Base-by-base conservation (phyloP, 2,113 vertebrate genomes). In the Gnathonemus longibarbis region DNA sequence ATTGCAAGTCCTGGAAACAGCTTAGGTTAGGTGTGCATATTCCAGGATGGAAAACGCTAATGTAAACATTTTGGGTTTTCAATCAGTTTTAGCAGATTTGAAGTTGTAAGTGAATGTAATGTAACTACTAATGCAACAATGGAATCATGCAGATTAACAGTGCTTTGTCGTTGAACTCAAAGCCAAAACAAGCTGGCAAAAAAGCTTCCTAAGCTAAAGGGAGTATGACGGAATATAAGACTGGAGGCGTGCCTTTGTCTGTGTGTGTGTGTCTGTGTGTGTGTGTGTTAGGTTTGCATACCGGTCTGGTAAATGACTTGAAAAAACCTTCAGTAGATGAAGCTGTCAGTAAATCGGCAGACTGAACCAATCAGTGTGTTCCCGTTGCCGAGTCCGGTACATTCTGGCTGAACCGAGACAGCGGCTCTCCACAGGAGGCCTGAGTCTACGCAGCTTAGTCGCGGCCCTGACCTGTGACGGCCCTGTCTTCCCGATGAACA, bases 401-500 rank as follows among this genome's bases (percentile, higher is more conserved):
- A 48, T 45, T 84, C 83, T 10, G 45, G 45, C 42, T 84, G 8
- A 84, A 48, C 48, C 83, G 15, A 84, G 83, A 24, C 83, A 5
- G 83, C 0, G 21, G 83, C 45, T 24, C 10, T 45, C 45, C 39
- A 42, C 42, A 84, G 80, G 80, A 45, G 35, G 45, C 9, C 80
- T 84, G 10, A 21, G 39, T 17, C 8, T 6, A 74, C 2, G 8
- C 46, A 46, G 45, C 88, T 6, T 39, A 39, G 66, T 53, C 13
- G 17, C 3, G 2, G 27, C 74, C 15, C 48, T 45, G 48, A 89
- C n/a, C 77, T 45, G 52, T 66, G 24, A n/a, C n/a, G 19, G 19
- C 70, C 27, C 70, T 77, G 62, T 50, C 70, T 80, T 88, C 85
- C 93, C 98, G 97, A 96, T 97, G 96, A 97, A 97, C 91, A 96